Evolutionary conservation across 2,113 vertebrate genomes (phyloP).

Genomic region (Paramormyrops kingsleyae): DNA sequence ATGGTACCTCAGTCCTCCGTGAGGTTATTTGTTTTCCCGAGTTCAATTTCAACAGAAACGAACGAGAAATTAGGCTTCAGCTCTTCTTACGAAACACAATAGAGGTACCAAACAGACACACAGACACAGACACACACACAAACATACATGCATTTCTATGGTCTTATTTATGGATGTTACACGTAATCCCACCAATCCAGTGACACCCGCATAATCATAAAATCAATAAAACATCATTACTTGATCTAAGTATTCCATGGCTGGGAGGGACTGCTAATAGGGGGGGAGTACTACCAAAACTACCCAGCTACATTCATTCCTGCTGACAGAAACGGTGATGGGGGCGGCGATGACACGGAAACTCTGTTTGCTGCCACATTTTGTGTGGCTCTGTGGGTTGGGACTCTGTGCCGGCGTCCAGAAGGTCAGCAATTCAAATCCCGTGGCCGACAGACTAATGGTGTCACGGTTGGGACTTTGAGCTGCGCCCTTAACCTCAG

Average conservation of each 20-base stretch:
- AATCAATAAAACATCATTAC: conserved; percentile 31
- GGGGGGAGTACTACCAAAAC: background rate
- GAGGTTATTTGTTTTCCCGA: background rate
- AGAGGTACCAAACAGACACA: background rate
- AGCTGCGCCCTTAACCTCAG: background rate
- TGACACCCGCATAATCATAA: conserved; percentile 33
- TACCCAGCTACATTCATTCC: background rate
- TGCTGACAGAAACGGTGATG: background rate
- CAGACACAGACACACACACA: background rate
- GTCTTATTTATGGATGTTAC: conserved; percentile 16
- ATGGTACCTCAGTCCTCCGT: background rate
- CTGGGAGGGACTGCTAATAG: conserved; percentile 22
- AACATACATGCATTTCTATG: background rate
- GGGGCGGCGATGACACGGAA: background rate
- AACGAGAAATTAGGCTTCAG: background rate
- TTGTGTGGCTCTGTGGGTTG: background rate
- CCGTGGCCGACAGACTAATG: background rate
- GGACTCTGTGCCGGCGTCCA: background rate
- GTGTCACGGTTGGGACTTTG: background rate
- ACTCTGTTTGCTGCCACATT: background rate
- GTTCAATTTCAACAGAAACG: background rate
- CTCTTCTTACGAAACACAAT: background rate
- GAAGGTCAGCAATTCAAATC: background rate
- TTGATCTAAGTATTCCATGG: conserved; percentile 29
- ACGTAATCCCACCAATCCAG: conserved; percentile 36